Conservation (phyloP, 2,888 invertebrate genomes). For the Aleiodes alternator region DNA sequence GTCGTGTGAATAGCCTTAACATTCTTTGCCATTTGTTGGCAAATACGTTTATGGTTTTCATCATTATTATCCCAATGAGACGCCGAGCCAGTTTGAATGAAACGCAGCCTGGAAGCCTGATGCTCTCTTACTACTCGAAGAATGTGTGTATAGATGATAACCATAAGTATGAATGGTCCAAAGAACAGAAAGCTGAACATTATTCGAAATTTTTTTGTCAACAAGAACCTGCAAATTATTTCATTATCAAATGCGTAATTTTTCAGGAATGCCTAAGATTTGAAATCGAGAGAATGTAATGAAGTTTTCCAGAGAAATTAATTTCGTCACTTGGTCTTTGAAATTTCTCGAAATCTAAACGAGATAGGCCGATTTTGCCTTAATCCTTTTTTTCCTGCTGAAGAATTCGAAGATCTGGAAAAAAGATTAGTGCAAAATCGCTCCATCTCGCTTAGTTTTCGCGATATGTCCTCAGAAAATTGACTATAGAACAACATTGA, state of each 20-base stretch:
- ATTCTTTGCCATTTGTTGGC: conserved; percentile 74
- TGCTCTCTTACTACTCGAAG: conserved; percentile 78
- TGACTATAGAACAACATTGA: no score
- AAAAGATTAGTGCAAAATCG: no score
- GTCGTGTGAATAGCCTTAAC: conserved; percentile 81
- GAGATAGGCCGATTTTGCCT: no score
- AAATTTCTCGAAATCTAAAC: no score
- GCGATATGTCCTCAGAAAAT: no score
- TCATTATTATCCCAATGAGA: conserved; percentile 49
- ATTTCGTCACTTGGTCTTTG: no score
- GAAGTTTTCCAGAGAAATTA: no score
- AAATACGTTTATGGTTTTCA: conserved; percentile 46
- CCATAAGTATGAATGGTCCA: conserved; percentile 79
- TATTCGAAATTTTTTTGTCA: conserved; percentile 75
- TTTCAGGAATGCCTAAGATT: neutral
- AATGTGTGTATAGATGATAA: conserved; percentile 79
- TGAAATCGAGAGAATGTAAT: no score
- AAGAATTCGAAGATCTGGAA: no score
- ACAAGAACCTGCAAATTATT: conserved; percentile 71
- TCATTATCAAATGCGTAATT: neutral
- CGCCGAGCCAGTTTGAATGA: conserved; percentile 71
- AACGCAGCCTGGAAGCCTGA: conserved; percentile 75
- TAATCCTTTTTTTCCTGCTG: no score
- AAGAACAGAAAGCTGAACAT: conserved; percentile 78
- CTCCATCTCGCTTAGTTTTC: no score